These are phyloP conservation scores for Cyphomyrmex costatus DNA, from an alignment of 1,140 invertebrate species.

Conservation along the genomic window DNA sequence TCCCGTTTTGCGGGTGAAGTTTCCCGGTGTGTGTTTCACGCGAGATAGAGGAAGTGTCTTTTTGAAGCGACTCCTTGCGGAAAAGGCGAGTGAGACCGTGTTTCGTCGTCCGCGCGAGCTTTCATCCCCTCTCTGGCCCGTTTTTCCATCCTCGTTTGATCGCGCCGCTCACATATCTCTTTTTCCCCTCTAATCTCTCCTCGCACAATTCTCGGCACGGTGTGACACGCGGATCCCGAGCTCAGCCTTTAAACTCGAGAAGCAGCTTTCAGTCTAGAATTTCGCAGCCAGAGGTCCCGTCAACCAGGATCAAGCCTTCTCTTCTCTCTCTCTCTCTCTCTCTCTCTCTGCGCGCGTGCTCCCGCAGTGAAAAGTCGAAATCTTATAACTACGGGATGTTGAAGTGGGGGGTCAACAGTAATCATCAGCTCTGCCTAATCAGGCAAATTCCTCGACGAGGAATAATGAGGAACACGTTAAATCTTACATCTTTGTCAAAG, in stretches of 20 bases:
- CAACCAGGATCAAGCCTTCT: conserved; percentile 74
- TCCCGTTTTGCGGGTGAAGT: conserved; percentile 57
- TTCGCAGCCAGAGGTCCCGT: conserved; percentile 72
- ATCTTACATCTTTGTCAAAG: conserved; percentile 24
- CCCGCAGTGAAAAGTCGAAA: conserved; percentile 23
- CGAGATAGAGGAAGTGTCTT: conserved; percentile 69
- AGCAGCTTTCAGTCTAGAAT: conserved; percentile 74
- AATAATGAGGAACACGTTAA: conserved; percentile 13
- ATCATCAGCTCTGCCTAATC: background rate
- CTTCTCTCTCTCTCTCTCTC: too few relatives aligned
- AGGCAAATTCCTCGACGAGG: conserved; percentile 10
- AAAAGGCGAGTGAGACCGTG: conserved; percentile 69
- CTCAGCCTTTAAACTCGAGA: conserved; percentile 77
- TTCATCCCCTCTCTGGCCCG: background rate
- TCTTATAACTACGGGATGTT: conserved; percentile 29
- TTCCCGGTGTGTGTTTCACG: conserved; percentile 62
- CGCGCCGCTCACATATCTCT: background rate
- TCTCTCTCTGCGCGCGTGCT: too few relatives aligned
- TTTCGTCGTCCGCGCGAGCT: conserved; percentile 61
- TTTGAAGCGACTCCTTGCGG: conserved; percentile 65
- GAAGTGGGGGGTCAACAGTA: conserved; percentile 6
- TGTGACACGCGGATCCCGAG: conserved; percentile 76
- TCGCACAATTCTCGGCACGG: conserved; percentile 72
- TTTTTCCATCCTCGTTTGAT: background rate
- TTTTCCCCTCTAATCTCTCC: conserved; percentile 70